These are phyloP conservation scores for Podiceps cristatus DNA, from an alignment of 2,113 vertebrate species.

Conservation along the genomic window DNA sequence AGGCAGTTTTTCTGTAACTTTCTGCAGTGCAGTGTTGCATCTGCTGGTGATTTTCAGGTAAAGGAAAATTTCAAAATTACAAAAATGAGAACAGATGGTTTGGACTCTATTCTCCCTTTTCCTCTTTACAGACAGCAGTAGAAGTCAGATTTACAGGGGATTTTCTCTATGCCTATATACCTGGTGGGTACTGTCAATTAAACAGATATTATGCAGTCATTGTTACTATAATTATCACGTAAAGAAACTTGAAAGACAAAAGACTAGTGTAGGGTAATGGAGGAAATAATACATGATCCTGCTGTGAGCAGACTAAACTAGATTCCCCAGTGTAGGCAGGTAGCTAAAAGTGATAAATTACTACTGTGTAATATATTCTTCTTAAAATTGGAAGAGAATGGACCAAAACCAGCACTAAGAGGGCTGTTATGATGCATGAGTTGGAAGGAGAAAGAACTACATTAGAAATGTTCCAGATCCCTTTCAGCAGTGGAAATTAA, in stretches of 20 bases:
- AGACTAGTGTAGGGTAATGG: neutral
- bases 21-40: neutral
- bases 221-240: neutral
- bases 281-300: neutral
- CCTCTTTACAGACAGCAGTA: neutral
- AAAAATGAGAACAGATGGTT: neutral
- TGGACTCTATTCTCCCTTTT: neutral
- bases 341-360: conserved; percentile 22
- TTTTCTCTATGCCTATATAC: neutral
- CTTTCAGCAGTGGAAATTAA: conserved; percentile 40
- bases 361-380: neutral
- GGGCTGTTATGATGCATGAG: neutral
- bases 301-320: neutral
- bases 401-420: neutral
- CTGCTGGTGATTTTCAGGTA: neutral
- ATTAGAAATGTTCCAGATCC: conserved; percentile 29
- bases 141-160: neutral
- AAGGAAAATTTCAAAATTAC: neutral
- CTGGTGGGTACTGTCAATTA: neutral
- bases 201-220: neutral
- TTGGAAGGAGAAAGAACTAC: neutral
- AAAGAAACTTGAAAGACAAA: neutral
- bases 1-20: neutral
- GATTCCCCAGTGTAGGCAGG: neutral
- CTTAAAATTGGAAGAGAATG: conserved; percentile 23